Conservation (phyloP, 2,888 invertebrate species). For the Nysson spinosus region DNA sequence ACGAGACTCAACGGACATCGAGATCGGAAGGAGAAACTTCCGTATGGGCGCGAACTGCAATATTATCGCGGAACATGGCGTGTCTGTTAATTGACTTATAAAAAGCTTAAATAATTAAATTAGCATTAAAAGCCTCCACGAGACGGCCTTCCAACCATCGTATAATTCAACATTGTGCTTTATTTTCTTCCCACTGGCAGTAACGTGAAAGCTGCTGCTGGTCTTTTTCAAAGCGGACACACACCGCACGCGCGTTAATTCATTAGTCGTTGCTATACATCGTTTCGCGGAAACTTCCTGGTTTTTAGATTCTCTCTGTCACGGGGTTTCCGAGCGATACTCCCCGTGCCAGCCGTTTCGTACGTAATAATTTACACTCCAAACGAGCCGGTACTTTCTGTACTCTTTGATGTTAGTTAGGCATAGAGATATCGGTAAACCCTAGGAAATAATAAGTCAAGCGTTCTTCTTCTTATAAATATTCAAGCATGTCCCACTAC, state of each 20-base stretch:
- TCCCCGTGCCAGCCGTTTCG: constrained; percentile 34
- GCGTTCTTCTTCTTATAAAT: constrained; percentile 38
- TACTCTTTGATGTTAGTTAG: constrained; percentile 53
- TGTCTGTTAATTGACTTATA: constrained; percentile 60
- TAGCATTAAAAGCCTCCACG: constrained; percentile 59
- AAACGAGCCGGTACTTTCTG: constrained; percentile 48
- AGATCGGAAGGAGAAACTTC: constrained; percentile 39
- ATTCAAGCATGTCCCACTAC: constrained; percentile 27
- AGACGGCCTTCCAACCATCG: constrained; percentile 46
- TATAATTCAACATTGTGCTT: constrained; percentile 61
- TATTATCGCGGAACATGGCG: constrained; percentile 29
- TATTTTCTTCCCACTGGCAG: constrained; percentile 50
- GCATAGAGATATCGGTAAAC: constrained; percentile 45
- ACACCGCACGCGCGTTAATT: constrained; percentile 61
- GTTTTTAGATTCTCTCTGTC: constrained; percentile 63
- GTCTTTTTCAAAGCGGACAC: constrained; percentile 60
- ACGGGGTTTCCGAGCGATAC: constrained; percentile 53
- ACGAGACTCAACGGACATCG: constrained; percentile 17
- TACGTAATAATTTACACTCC: constrained; percentile 58
- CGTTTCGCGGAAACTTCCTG: constrained; percentile 61
- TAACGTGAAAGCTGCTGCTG: constrained; percentile 55
- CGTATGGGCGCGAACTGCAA: constrained; percentile 9
- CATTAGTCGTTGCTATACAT: constrained; percentile 61
- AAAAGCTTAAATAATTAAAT: constrained; percentile 63
- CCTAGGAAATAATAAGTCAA: constrained; percentile 41